Base-by-base conservation (phyloP, 2,113 vertebrate genomes). In the Cercopithecus mona region DNA sequence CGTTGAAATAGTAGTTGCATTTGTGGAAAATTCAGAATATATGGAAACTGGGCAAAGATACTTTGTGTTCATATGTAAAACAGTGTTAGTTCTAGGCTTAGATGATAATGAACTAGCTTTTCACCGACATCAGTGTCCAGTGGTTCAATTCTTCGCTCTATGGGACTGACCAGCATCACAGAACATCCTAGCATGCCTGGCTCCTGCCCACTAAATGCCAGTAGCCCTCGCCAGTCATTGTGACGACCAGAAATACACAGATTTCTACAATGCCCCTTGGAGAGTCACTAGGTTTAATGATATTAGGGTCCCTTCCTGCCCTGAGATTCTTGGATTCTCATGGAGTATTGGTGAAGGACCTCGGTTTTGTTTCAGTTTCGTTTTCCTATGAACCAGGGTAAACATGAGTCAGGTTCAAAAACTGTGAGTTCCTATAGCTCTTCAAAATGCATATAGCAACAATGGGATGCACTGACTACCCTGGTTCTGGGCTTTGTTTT, bases 401-500 rank as follows among this genome's bases (percentile, higher is more conserved):
- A 87, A 73, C 27, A 94, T 23, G 45, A 84, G 43, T 76, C 66
- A 20, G 40, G 35, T 90, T 78, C 61, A 35, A 93, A 95, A 93
- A 40, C 79, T 86, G 66, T 86, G 66, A 30, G 66, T 82, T 96
- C 40, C 70, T 75, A 66, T n/a, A 22, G 14, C 43, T 72, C 25
- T 93, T 92, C 96, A 64, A n/a, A 94, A 38, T 80, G 61, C 61
- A 16, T 50, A 6, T 43, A 64, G 32, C 40, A 84, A 79, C 40
- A n/a, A n/a, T 43, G 25, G 64, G 30, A 27, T 66, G 30, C 35
- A n/a, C 92, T 61, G 22, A 50, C 75, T 92, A 45, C 70, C n/a
- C 82, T 76, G 75, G 11, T 92, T 90, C 68, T 97, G 78, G 72
- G 45, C 45, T 93, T 91, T 87, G 25, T 96, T 96, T 93, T 84